Evolutionary conservation across 2,888 invertebrate genomes (phyloP), one percentile per base, ranked within the genome.

Genomic region (Ametastegia equiseti): DNA sequence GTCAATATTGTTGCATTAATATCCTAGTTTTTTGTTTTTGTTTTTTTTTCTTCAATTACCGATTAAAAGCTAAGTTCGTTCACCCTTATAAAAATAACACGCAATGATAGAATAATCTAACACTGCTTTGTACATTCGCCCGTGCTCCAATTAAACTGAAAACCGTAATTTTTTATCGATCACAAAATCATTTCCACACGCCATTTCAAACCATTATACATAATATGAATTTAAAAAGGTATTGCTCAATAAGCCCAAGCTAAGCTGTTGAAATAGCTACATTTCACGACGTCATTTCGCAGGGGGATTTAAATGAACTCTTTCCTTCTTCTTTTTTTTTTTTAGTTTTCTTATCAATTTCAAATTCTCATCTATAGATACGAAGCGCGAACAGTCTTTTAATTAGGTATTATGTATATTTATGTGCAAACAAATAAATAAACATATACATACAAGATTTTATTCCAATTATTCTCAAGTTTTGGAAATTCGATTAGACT

Each of bases 41-140:
- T 71, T 83, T 77, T 78, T 69, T 73, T 71, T 42, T 57, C 73
- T 42, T 57, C 19, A 36, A 60, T 60, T 71, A 60, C 45, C 45
- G 50, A 47, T 78, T n/a, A n/a, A n/a, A 78, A 42, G 78, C 60
- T 42, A 57, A 75, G 71, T 50, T 87, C 81, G 84, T 85, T 85
- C 85, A 81, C 86, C 88, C 86, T 89, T 91, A 91, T 90, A 91
- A 91, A 91, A 91, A 91, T 91, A 91, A 91, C 86, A 88, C 86
- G 91, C 91, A 91, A 91, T 90, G 91, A 88, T 87, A 90, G 89
- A 86, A 50, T 87, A 88, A 89, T 89, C 86, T 88, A 88, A 88
- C 91, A 91, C 90, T 91, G 91, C 91, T 91, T 91, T 91, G 91
- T 91, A 91, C 91, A 91, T 91, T 91, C 89, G 88, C 90, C 90